Conservation (phyloP, 2,797 vertebrate genomes). For the Zonotrichia albicollis region DNA sequence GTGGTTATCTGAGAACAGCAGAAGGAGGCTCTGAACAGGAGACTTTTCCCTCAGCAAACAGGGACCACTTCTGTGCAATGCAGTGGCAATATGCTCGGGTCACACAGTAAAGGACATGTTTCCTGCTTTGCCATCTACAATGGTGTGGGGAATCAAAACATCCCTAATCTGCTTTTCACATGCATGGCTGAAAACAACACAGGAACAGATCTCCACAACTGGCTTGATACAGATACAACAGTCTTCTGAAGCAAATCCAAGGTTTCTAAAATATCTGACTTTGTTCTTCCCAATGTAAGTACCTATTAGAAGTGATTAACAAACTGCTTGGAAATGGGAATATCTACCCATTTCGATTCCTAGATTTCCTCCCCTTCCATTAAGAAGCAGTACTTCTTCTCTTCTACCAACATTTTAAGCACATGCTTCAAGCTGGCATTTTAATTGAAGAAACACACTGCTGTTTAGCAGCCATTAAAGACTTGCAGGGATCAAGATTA, state of each 20-base stretch:
- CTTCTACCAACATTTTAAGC: not conserved
- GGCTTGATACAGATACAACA: not conserved
- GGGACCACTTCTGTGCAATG: not conserved
- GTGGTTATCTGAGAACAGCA: not conserved
- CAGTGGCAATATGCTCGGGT: not conserved
- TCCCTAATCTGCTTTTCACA: not conserved
- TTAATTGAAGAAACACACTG: not conserved
- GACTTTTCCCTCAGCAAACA: not conserved
- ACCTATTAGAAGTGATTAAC: not conserved
- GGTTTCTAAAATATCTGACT: not conserved
- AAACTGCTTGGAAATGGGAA: not conserved
- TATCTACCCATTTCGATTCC: not conserved
- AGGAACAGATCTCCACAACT: not conserved
- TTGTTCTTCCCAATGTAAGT: not conserved
- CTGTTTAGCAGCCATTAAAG: slow-evolving; percentile 19
- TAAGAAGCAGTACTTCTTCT: not conserved
- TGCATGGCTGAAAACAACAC: not conserved
- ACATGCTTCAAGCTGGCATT: not conserved
- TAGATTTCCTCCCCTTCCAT: not conserved
- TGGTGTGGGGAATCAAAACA: not conserved
- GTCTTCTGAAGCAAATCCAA: not conserved
- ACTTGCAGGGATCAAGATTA: not conserved
- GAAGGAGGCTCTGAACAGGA: not conserved
- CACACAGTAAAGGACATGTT: not conserved
- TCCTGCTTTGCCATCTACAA: not conserved